These are phyloP conservation scores for Lasioglossum albipes DNA, from an alignment of 1,140 invertebrate genomes.

Conservation along the genomic window DNA sequence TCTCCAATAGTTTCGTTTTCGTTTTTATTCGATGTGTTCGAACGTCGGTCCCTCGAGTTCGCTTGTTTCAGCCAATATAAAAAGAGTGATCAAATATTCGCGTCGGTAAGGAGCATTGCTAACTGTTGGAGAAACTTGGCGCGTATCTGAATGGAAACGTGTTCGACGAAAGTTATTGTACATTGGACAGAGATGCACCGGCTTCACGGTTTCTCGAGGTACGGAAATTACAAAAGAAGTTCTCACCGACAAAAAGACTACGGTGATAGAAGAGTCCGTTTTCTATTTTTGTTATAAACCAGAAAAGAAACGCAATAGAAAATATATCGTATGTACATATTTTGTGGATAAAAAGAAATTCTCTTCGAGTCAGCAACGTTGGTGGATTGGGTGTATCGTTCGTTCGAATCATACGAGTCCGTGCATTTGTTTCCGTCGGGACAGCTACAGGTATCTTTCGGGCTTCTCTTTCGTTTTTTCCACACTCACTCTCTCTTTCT, in stretches of 20 bases:
- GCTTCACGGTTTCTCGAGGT: conserved; percentile 5
- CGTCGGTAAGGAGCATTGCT: conserved; percentile 25
- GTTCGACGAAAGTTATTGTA: conserved; percentile 17
- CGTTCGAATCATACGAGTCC: conserved; percentile 29
- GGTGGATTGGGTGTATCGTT: conserved; percentile 28
- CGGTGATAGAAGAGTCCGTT: neutral
- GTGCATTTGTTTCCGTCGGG: conserved; percentile 40
- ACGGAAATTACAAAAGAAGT: conserved; percentile 32
- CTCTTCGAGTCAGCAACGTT: conserved; percentile 35
- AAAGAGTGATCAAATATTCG: neutral
- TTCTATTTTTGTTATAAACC: conserved; percentile 16
- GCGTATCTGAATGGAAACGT: neutral
- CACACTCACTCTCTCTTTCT: neutral
- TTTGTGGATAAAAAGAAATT: conserved; percentile 27
- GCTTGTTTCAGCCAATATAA: neutral
- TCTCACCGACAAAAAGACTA: neutral
- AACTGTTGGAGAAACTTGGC: conserved; percentile 33
- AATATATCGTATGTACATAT: conserved; percentile 49
- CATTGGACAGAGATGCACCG: neutral
- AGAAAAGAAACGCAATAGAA: conserved; percentile 24
- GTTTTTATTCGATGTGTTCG: neutral
- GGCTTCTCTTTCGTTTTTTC: conserved; percentile 8
- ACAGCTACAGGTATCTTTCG: conserved; percentile 41
- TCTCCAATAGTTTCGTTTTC: neutral
- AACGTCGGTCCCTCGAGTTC: neutral